Conservation (phyloP, 2,113 vertebrate genomes). For the Lota lota region DNA sequence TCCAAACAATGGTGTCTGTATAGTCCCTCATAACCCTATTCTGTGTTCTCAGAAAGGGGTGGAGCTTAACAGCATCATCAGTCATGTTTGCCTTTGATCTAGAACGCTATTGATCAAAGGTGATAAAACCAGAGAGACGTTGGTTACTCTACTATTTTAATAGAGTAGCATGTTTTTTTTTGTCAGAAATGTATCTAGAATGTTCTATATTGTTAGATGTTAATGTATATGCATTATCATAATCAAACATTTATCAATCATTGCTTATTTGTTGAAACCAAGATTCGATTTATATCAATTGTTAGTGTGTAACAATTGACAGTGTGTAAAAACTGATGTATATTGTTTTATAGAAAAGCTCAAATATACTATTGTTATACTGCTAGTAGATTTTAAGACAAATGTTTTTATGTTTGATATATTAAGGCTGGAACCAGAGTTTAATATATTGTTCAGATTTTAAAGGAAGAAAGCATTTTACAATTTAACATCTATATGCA, state of each 20-base stretch:
- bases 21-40: too few species aligned
- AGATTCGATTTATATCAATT: slow-evolving; percentile 2
- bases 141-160: background rate
- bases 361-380: slow-evolving; percentile 2
- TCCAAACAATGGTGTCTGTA: background rate
- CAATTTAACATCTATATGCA: background rate
- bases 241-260: background rate
- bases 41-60: too few species aligned
- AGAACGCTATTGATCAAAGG: background rate
- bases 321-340: slow-evolving; percentile 4
- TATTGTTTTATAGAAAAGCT: slow-evolving; percentile 16
- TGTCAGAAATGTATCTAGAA: background rate
- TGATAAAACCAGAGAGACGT: background rate
- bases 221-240: background rate
- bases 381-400: slow-evolving; percentile 13
- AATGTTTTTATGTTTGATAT: slow-evolving; percentile 24
- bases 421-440: background rate
- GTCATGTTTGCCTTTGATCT: background rate
- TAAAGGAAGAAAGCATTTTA: background rate
- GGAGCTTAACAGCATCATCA: background rate
- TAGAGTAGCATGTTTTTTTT: background rate
- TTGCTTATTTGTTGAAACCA: background rate
- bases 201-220: background rate
- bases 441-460: background rate
- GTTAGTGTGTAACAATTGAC: background rate